Evolutionary conservation across 2,113 vertebrate species (phyloP).

Genomic region (Neolamprologus devosi): DNA sequence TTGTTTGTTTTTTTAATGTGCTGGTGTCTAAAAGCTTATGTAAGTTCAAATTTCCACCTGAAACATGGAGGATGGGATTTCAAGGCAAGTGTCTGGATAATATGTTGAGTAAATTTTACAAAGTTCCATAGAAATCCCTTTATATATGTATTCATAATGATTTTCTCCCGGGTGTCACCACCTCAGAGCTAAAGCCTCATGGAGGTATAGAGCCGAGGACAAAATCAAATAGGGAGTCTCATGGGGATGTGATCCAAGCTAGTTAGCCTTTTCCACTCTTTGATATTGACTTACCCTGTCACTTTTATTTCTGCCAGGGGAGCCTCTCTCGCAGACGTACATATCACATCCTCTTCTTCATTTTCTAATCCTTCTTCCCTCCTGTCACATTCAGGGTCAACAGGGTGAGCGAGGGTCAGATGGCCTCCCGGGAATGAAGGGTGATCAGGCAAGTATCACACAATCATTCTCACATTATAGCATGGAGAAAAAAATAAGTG

Average conservation of each 20-base stretch:
- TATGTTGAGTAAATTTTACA: not conserved
- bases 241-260: not conserved
- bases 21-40: not conserved
- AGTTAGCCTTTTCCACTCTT: not conserved
- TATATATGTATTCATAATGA: not conserved
- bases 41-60: not conserved
- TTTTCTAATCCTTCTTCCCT: constrained; percentile 9
- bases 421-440: constrained; percentile 80
- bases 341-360: not conserved
- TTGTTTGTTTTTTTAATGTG: not conserved
- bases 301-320: constrained; percentile 1
- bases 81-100: not conserved
- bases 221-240: not conserved
- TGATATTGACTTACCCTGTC: constrained; percentile 17
- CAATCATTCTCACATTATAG: not conserved
- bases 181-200: not conserved
- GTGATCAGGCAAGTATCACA: constrained; percentile 79
- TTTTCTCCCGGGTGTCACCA: not conserved
- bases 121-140: not conserved
- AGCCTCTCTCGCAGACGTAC: not conserved
- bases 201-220: not conserved
- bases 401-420: constrained; percentile 82
- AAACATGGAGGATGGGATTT: not conserved
- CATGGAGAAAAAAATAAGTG: not conserved
- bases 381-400: constrained; percentile 77